Evolutionary conservation across 2,888 invertebrate genomes (phyloP), one percentile per base, ranked within the genome.

Genomic region (Diarsia dahlii): DNA sequence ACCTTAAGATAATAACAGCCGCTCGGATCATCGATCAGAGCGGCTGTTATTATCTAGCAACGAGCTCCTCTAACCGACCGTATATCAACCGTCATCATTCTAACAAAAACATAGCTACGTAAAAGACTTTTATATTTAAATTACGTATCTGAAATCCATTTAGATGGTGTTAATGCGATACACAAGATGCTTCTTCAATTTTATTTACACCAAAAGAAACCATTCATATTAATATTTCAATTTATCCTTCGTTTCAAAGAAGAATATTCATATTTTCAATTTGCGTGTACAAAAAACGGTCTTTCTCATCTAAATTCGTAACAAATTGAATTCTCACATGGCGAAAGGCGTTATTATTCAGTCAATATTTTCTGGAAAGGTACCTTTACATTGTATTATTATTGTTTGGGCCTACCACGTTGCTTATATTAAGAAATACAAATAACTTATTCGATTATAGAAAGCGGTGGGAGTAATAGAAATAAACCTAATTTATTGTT

Each of bases 321-420:
- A 15, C 48, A 78, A 83, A 78, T 83, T 82, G 83, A 67, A 62
- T 77, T 65, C 54, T 67, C 20, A 56, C 18, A 34, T 3, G 52
- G 52, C 28, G 9, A 34, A 45, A n/a, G 34, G 13, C 0, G 34
- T 54, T 28, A 28, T 56, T 34, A 34, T 75, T 52, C 8, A 28
- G n/a, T 0, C 1, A 39, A 48, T 48, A 28, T 62, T n/a, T 50
- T 45, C 1, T 45, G 15, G 39, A 39, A 5, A 20, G 15, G 15
- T 8, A 20, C n/a, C 9, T 77, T 3, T 34, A 64, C 1, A 39
- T 62, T 62, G 39, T 45, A 45, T 28, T 28, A 50, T 58, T 73
- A 4, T 39, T 12, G 23, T 15, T 28, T 54, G 8, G 0, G 20
- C 10, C 8, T 15, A 34, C 10, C 6, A 8, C 15, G 3, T 18